Evolutionary conservation across 2,113 vertebrate species (phyloP), one percentile per base, ranked within the genome.

Genomic region (Guaruba guarouba): DNA sequence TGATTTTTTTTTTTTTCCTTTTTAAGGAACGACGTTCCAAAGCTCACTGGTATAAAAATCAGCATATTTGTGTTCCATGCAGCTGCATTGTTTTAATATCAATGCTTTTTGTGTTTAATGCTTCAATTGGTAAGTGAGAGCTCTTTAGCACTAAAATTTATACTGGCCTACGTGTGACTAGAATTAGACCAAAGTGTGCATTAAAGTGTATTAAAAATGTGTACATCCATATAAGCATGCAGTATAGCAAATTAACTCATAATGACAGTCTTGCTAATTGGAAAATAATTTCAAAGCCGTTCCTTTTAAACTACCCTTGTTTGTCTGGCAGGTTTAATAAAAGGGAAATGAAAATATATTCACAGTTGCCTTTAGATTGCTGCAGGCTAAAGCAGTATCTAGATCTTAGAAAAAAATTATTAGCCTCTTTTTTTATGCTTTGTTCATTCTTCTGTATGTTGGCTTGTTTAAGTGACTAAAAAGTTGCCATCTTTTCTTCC

Each of bases 221-320:
- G 48, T 63, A 67, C 51, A 29, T 82, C 71, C 41, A 9, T 51
- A 54, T 54, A 62, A 0, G 3, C 2, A 0, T 84, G 35, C 46
- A 51, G 61, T 71, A 59, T 24, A 51, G 71, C 54, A 86, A 43
- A 88, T 70, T 1, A 7, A 43, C 73, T 84, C 55, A 11, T 69
- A 92, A 84, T 71, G 68, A 63, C 64, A 70, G 55, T 31, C 69
- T 73, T 10, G 29, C 61, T 95, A 88, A 93, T 92, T 43, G 31
- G 74, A 84, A 95, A 94, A 93, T 88, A 75, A 90, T 93, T 93
- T 86, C 66, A 93, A 84, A 93, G 55, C 81, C 78, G 17, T 86
- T 94, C 48, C 57, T 95, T 90, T 88, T 88, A 88, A 55, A 46
- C 43, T 66, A 33, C 27, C 25, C 68, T 85, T 75, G 37, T 94